Evolutionary conservation across 2,113 vertebrate genomes (phyloP).

Genomic region (Suricata suricatta): DNA sequence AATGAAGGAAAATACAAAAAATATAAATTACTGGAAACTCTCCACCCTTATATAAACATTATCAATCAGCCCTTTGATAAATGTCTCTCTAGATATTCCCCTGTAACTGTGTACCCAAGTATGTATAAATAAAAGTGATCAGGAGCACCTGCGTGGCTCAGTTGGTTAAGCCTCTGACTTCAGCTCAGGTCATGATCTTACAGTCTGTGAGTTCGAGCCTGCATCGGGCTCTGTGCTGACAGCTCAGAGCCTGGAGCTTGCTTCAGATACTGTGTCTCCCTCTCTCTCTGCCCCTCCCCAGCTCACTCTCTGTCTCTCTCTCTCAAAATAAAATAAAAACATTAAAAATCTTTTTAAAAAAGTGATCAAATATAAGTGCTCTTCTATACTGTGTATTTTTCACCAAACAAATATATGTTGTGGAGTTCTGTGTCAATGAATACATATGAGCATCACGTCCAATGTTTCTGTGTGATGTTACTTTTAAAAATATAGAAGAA

Average conservation of each 20-base stretch:
- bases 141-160: background rate
- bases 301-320: too few species aligned
- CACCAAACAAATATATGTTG: conserved; percentile 34
- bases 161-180: too few species aligned
- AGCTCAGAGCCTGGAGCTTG: too few species aligned
- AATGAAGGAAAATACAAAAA: conserved; percentile 34
- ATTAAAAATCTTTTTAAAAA: background rate
- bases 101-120: background rate
- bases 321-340: too few species aligned
- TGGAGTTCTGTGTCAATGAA: conserved; percentile 3
- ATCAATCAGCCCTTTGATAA: conserved; percentile 33
- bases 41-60: background rate
- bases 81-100: background rate
- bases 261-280: too few species aligned
- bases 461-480: background rate
- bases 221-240: too few species aligned
- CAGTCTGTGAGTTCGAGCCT: too few species aligned
- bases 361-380: conserved; percentile 37
- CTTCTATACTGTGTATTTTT: conserved; percentile 52
- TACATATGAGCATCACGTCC: conserved; percentile 24
- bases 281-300: too few species aligned
- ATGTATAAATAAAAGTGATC: conserved; percentile 55
- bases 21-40: conserved; percentile 30
- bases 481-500: conserved; percentile 34
- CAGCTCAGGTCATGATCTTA: too few species aligned